Evolutionary conservation across 2,797 vertebrate genomes (phyloP).

Genomic region (Enteromius viviparus): DNA sequence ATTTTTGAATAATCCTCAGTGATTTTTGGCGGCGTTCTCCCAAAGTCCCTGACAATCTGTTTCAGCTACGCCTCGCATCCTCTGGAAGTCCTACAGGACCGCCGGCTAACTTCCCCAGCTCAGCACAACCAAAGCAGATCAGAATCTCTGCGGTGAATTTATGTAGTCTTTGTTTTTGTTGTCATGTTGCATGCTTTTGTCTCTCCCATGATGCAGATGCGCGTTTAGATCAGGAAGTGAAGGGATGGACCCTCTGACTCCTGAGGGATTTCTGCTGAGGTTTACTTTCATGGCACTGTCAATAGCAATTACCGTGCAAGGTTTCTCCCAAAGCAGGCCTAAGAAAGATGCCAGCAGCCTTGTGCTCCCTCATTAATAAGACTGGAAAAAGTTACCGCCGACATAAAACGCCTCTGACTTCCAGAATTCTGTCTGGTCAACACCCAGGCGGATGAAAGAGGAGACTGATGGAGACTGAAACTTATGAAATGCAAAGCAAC

Average conservation of each 20-base stretch:
- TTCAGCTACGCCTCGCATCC: slow-evolving; percentile 53
- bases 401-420: slow-evolving; percentile 64
- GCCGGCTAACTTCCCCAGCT: slow-evolving; percentile 37
- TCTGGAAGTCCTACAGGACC: slow-evolving; percentile 47
- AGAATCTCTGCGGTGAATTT: slow-evolving; percentile 57
- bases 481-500: slow-evolving; percentile 2
- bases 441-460: not conserved
- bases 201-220: slow-evolving; percentile 51
- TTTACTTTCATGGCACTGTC: slow-evolving; percentile 73
- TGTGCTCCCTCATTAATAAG: slow-evolving; percentile 55
- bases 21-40: slow-evolving; percentile 48
- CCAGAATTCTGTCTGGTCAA: slow-evolving; percentile 11
- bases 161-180: slow-evolving; percentile 53
- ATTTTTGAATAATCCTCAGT: slow-evolving; percentile 61
- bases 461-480: slow-evolving; percentile 2
- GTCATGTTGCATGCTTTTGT: slow-evolving; percentile 40
- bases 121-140: slow-evolving; percentile 44
- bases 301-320: slow-evolving; percentile 76
- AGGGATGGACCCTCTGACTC: slow-evolving; percentile 46
- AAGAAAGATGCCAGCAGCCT: slow-evolving; percentile 62
- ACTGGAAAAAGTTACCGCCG: slow-evolving; percentile 49
- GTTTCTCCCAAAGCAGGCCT: slow-evolving; percentile 71
- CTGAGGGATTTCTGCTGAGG: slow-evolving; percentile 62
- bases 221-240: slow-evolving; percentile 53
- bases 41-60: slow-evolving; percentile 57